A percentile compares a stretch with the other conserved stretches of the same genome.
Conservation (phyloP, 2,888 invertebrate species). For the Hyppa rectilinea region DNA sequence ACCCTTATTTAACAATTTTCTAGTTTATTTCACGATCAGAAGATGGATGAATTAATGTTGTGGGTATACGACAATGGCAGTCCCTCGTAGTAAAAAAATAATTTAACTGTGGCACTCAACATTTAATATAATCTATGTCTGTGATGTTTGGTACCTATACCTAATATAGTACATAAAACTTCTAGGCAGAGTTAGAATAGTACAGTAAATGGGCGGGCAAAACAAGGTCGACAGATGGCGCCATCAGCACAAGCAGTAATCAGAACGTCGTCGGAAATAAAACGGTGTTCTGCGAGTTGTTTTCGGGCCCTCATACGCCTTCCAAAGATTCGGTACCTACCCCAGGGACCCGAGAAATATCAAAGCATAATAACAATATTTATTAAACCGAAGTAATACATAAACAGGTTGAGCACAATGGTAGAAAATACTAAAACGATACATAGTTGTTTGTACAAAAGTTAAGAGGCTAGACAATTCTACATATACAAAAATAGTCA, state of each 20-base stretch:
- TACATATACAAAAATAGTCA: no score
- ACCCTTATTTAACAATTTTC: background rate
- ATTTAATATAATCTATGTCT: background rate
- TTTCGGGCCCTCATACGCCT: no score
- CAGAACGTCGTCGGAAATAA: background rate
- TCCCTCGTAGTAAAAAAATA: background rate
- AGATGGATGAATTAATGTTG: background rate
- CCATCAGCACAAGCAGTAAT: constrained; percentile 3
- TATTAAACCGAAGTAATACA: no score
- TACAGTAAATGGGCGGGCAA: background rate
- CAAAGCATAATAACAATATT: no score
- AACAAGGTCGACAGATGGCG: background rate
- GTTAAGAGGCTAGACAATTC: no score
- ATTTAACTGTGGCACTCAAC: background rate
- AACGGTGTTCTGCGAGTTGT: no score
- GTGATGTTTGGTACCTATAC: background rate
- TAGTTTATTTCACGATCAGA: background rate
- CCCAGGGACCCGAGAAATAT: no score
- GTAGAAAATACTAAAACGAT: no score
- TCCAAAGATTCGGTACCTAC: no score
- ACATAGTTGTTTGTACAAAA: no score
- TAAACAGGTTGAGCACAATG: no score
- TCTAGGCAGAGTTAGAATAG: background rate
- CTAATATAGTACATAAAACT: background rate
- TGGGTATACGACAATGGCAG: background rate